Evolutionary conservation across 2,888 invertebrate genomes (phyloP).

Genomic region (Eupithecia inturbata): DNA sequence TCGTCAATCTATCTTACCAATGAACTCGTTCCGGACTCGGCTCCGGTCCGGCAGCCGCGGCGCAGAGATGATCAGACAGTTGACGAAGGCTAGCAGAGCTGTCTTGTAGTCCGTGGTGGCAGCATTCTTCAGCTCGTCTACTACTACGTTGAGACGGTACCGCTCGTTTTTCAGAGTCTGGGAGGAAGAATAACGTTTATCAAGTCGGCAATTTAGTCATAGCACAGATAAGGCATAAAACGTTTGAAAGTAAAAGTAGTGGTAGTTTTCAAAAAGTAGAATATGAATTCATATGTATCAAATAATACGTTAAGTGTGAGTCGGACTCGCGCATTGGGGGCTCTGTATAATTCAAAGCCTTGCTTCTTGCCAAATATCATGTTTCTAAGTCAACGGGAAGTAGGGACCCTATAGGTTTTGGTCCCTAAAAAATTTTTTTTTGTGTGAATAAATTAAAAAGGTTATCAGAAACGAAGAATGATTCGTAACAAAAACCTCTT

Average conservation of each 20-base stretch:
- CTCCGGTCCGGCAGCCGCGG: slow-evolving; percentile 93
- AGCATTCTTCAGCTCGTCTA: slow-evolving; percentile 93
- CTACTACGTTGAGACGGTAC: slow-evolving; percentile 94
- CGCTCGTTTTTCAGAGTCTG: slow-evolving; percentile 94
- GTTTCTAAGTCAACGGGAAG: too few relatives aligned
- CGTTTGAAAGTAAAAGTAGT: not conserved
- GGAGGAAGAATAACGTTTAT: not conserved
- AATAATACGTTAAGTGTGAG: too few relatives aligned
- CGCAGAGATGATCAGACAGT: slow-evolving; percentile 97
- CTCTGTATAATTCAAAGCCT: too few relatives aligned
- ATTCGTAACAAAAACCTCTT: not conserved
- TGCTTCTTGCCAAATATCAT: too few relatives aligned
- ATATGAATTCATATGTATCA: too few relatives aligned
- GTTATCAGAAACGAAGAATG: not conserved
- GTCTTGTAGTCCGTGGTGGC: slow-evolving; percentile 94
- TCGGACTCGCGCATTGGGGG: too few relatives aligned
- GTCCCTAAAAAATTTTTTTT: too few relatives aligned
- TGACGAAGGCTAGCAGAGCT: slow-evolving; percentile 96
- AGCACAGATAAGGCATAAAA: too few relatives aligned
- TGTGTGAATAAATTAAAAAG: too few relatives aligned
- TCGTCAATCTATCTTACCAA: slow-evolving; percentile 87
- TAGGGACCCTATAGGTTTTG: too few relatives aligned
- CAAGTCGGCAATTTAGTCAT: not conserved
- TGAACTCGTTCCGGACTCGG: slow-evolving; percentile 96
- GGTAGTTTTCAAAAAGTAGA: too few relatives aligned